These are phyloP conservation scores for Myotis pilosus DNA, from an alignment of 2,797 vertebrate genomes.

Conservation along the genomic window DNA sequence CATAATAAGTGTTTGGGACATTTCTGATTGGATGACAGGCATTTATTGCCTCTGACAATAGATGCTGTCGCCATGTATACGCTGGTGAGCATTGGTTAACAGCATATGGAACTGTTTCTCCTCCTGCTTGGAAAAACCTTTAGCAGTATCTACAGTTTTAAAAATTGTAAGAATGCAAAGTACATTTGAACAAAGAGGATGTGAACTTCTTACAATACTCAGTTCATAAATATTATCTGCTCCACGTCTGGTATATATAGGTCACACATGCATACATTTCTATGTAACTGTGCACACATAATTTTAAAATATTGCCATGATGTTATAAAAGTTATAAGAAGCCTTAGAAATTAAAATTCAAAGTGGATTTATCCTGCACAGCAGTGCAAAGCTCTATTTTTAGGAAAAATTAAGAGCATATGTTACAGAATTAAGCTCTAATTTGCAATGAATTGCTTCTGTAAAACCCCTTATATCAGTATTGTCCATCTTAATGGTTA, in stretches of 20 bases:
- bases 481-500: constrained; percentile 80
- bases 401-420: constrained; percentile 74
- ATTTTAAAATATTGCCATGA: background rate
- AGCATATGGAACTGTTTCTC: background rate
- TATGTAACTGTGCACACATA: background rate
- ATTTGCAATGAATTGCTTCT: constrained; percentile 79
- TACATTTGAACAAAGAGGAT: background rate
- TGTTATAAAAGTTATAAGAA: constrained; percentile 59
- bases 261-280: background rate
- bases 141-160: background rate
- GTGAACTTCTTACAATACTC: background rate
- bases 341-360: constrained; percentile 48
- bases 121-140: background rate
- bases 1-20: constrained; percentile 4
- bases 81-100: background rate
- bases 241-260: background rate
- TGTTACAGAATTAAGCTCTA: constrained; percentile 72
- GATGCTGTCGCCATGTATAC: background rate
- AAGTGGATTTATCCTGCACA: constrained; percentile 62
- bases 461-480: constrained; percentile 75
- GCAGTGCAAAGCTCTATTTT: constrained; percentile 63
- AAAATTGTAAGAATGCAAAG: constrained; percentile 31
- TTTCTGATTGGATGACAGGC: background rate
- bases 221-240: constrained; percentile 31
- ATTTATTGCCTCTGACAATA: background rate